Evolutionary conservation across 2,113 vertebrate species (phyloP), one percentile per base, ranked within the genome.

Genomic region (Spheniscus mendiculus): DNA sequence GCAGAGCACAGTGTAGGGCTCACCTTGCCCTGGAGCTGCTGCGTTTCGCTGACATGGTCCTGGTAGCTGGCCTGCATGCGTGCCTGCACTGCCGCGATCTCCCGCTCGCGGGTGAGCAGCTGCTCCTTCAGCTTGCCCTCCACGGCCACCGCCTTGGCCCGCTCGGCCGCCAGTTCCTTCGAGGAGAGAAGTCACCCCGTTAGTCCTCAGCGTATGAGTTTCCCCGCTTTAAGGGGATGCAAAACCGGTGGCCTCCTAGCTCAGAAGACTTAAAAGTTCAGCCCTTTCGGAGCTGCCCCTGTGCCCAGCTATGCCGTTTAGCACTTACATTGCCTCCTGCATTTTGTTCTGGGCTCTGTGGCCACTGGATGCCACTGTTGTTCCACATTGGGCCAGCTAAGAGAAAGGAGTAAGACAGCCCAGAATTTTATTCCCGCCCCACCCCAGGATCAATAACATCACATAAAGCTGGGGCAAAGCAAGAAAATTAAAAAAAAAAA

Each of bases 61-160:
- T 98, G 98, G 97, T 99, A 99, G 96, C 99, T 99, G 95, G 99
- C 99, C 97, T 99, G 98, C 99, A 99, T 99, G 42, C 99, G 99
- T 0, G 98, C 98, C 96, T 99, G 99, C 91, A 99, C 93, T 0
- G 99, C 99, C 0, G 97, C 90, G 12, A 99, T 98, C 94, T 99
- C 99, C 85, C 99, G 98, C 70, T 99, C 99, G 2, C 98, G 97
- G 42, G 98, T 92, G 12, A 98, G 97, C 44, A 99, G 98, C 97
- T 99, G 99, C 94, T 99, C 99, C 79, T 99, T 99, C 97, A 99
- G 97, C 78, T 99, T 99, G 36, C 98, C 98, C 96, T 99, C 99
- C 47, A 98, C 93, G 0, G 97, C 97, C 4, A 87, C 90, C 0
- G 98, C 98, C 97, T 99, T 99, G 87, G 98, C 96, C 96, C 99